Evolutionary conservation across 2,888 invertebrate species (phyloP).

Genomic region (Sclerodermus sp.): DNA sequence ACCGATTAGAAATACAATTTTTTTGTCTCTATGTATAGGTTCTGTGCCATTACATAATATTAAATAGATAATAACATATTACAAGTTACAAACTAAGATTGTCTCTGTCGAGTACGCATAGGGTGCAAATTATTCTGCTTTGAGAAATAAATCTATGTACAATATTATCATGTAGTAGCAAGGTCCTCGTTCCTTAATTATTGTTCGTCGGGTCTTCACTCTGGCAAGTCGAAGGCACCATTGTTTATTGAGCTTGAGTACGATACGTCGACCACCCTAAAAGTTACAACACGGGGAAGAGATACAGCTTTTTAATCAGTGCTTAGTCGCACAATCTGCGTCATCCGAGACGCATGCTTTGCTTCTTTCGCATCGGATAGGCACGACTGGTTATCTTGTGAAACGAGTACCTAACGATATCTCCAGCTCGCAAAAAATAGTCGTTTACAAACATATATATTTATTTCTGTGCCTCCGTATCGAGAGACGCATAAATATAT

Average conservation of each 20-base stretch:
- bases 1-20: neutral
- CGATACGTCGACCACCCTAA: conserved; percentile 27
- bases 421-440: conserved; percentile 31
- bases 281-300: conserved; percentile 28
- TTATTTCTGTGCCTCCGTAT: conserved; percentile 20
- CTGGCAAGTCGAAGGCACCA: conserved; percentile 56
- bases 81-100: conserved; percentile 27
- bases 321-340: no score
- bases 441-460: conserved; percentile 28
- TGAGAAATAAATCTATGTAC: conserved; percentile 42
- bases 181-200: conserved; percentile 46
- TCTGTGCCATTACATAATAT: conserved; percentile 27
- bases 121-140: conserved; percentile 31
- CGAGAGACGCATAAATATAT: conserved; percentile 20
- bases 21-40: conserved; percentile 24
- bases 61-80: conserved; percentile 46
- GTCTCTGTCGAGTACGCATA: conserved; percentile 35
- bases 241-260: conserved; percentile 47
- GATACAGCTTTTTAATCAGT: no score
- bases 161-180: conserved; percentile 47
- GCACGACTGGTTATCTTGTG: conserved; percentile 46
- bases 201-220: conserved; percentile 45
- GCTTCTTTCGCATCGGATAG: conserved; percentile 44
- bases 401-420: conserved; percentile 39
- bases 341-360: no score